Evolutionary conservation across 2,888 invertebrate species (phyloP), one percentile per base, ranked within the genome.

Genomic region (Melanchra persicariae): DNA sequence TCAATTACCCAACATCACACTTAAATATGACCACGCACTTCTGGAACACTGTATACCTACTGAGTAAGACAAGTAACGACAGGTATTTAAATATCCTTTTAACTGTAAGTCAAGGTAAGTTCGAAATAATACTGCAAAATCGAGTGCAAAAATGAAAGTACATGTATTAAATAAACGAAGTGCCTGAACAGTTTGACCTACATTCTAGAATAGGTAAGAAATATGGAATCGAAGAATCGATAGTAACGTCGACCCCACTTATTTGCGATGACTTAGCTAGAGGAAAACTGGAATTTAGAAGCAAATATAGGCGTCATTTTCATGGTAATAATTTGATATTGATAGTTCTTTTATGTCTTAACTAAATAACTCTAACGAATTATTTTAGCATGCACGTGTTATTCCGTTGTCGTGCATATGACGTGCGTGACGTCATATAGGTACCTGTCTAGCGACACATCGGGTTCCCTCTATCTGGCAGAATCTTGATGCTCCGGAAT

Each of bases 111-210:
- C 52, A 71, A 75, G 62, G 59, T 22, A 54, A 63, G 19, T 51
- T 63, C 34, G 10, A 59, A 72, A 49, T 26, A 40, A 78, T 52
- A 62, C 45, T 58, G 30, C 26, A 34, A 58, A 58, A 30, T 45
- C 24, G n/a, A 63, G 24, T 30, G 43, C 73, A 63, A 34, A 58
- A 75, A 62, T 59, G 79, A 62, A 72, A 72, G 61, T 40, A 37
- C 0, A 5, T 37, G 9, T 43, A 37, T 10, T 30, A 9, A 37
- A 59, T 26, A 51, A 51, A 70, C 17, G 51, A n/a, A 52, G 10
- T 47, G 17, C 55, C 26, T 52, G 52, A 19, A 49, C 17, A 24
- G 45, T 34, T 62, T 74, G 74, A 66, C 76, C 74, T 74, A 58
- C 52, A 58, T 73, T 57, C n/a, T 55, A 24, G 30, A n/a, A 47